A percentile compares a stretch with the other conserved stretches of the same genome.
These are phyloP conservation scores for Piscicola geometra DNA, from an alignment of 2,888 invertebrate genomes.

Conservation along the genomic window DNA sequence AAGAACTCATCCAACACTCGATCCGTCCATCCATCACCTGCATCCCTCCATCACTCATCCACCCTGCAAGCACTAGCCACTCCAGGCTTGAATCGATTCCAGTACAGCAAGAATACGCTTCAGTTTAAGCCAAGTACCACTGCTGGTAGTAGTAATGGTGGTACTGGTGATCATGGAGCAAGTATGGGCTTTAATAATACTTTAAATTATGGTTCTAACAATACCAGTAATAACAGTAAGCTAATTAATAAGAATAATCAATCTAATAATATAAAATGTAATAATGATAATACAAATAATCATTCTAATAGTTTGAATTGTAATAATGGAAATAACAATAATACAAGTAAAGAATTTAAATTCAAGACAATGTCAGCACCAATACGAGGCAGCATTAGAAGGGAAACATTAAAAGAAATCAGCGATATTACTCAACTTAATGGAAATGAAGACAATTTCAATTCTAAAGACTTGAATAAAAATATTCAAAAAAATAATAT, in stretches of 20 bases:
- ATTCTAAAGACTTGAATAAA: too few species aligned
- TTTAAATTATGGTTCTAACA: conserved; percentile 6
- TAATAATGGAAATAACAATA: neutral
- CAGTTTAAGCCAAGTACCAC: too few species aligned
- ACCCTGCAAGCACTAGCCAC: neutral
- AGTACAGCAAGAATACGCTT: neutral
- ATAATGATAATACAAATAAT: neutral
- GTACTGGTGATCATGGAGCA: neutral
- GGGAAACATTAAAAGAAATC: too few species aligned
- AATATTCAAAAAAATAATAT: neutral
- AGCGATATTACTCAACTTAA: too few species aligned
- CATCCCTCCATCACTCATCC: too few species aligned
- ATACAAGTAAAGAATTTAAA: too few species aligned
- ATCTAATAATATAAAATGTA: conserved; percentile 1
- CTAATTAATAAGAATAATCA: conserved; percentile 13
- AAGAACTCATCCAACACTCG: too few species aligned
- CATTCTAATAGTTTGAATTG: neutral
- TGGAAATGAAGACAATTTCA: too few species aligned
- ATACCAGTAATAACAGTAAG: conserved; percentile 19
- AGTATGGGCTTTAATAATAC: neutral
- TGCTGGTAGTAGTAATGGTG: too few species aligned
- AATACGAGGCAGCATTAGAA: too few species aligned
- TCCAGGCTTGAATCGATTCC: neutral
- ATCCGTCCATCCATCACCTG: too few species aligned
- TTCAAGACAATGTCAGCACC: too few species aligned